A percentile compares a stretch with the other conserved stretches of the same genome.
Conservation (phyloP, 2,888 invertebrate genomes). For the Crepidodera aurea region DNA sequence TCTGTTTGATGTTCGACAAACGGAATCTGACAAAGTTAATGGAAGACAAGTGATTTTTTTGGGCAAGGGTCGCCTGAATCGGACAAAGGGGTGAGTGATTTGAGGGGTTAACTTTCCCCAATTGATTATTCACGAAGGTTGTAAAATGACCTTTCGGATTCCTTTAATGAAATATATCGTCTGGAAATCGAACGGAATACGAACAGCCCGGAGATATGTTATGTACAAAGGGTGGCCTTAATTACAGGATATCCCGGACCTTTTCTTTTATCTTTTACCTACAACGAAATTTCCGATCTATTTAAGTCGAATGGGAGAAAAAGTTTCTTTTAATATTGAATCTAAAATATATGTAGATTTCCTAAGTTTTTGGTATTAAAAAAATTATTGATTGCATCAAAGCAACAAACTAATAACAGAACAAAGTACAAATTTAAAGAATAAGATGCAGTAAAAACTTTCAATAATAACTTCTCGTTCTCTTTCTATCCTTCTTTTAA, state of each 20-base stretch:
- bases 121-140: slow-evolving; percentile 17
- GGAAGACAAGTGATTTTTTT: slow-evolving; percentile 4
- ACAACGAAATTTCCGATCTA: background rate
- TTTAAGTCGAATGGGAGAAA: too few species aligned
- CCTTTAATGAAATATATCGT: background rate
- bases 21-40: slow-evolving; percentile 1
- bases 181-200: background rate
- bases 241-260: background rate
- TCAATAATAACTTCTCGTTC: too few species aligned
- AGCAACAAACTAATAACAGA: too few species aligned
- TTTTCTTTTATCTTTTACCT: background rate
- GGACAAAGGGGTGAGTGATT: slow-evolving; percentile 2
- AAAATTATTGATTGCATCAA: too few species aligned
- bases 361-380: too few species aligned
- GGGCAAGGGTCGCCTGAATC: background rate
- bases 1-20: background rate
- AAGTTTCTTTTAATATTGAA: too few species aligned
- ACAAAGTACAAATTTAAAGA: too few species aligned
- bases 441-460: too few species aligned
- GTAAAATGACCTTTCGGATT: background rate
- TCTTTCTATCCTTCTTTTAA: too few species aligned
- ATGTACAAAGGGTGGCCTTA: background rate
- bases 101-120: slow-evolving; percentile 3
- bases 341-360: too few species aligned
- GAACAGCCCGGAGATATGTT: background rate